A percentile compares a stretch with the other conserved stretches of the same genome.
These are phyloP conservation scores for Chanos chanos DNA, from an alignment of 2,797 vertebrate species.

Conservation along the genomic window DNA sequence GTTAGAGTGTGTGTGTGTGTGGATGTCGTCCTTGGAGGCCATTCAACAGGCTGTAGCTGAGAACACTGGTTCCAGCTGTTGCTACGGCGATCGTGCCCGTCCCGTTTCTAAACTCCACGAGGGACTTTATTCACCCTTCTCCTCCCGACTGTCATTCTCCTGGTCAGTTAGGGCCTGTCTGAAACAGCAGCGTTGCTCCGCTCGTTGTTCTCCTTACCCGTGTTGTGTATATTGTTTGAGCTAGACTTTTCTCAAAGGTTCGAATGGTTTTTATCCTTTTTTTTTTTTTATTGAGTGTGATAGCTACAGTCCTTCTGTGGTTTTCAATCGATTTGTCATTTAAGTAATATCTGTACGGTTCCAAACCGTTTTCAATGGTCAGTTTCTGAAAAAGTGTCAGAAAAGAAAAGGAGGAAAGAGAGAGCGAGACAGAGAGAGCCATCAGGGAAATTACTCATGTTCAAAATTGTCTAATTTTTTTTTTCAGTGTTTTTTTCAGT, in stretches of 20 bases:
- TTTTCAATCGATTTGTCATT: neutral
- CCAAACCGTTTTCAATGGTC: too few species aligned
- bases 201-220: neutral
- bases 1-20: constrained; percentile 11
- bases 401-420: too few species aligned
- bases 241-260: too few species aligned
- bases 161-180: too few species aligned
- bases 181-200: neutral
- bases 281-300: neutral
- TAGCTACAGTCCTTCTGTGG: neutral
- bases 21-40: constrained; percentile 10
- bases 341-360: too few species aligned
- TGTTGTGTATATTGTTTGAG: neutral
- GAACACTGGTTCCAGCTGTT: constrained; percentile 29
- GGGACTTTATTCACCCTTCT: too few species aligned
- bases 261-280: neutral
- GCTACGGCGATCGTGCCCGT: neutral
- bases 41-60: constrained; percentile 25
- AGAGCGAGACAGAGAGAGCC: neutral
- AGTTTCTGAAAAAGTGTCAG: too few species aligned
- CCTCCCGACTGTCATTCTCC: too few species aligned
- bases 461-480: too few species aligned
- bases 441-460: too few species aligned
- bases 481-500: too few species aligned
- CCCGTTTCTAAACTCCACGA: too few species aligned